Conservation (phyloP, 2,113 vertebrate genomes). For the Chamaea fasciata region DNA sequence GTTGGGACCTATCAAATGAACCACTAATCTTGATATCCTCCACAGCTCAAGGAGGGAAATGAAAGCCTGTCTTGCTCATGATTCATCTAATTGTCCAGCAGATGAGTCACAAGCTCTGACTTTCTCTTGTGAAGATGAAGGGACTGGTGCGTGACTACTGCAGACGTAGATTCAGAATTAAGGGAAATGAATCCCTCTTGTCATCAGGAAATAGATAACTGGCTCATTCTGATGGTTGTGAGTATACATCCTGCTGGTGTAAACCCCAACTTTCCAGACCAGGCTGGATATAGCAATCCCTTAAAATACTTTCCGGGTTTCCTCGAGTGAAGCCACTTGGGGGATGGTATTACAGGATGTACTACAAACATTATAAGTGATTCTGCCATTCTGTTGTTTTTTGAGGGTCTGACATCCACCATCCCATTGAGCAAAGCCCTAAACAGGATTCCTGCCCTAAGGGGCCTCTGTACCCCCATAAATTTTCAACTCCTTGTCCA, state of each 20-base stretch:
- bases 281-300: background rate
- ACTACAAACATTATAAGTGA: background rate
- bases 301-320: background rate
- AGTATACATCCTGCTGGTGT: background rate
- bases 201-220: background rate
- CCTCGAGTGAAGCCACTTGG: background rate
- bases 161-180: background rate
- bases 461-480: background rate
- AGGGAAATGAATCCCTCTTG: background rate
- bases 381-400: background rate
- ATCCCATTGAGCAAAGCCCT: background rate
- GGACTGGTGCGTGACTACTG: background rate
- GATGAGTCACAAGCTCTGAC: conserved; percentile 15
- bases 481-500: background rate
- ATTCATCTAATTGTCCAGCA: background rate
- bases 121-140: background rate
- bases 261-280: background rate
- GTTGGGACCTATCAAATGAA: background rate
- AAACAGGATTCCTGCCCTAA: background rate
- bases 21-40: background rate
- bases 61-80: background rate
- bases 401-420: background rate
- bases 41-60: background rate
- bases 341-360: background rate
- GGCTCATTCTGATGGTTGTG: background rate